Evolutionary conservation across 2,797 vertebrate genomes (phyloP), one percentile per base, ranked within the genome.

Genomic region (Cossypha caffra): DNA sequence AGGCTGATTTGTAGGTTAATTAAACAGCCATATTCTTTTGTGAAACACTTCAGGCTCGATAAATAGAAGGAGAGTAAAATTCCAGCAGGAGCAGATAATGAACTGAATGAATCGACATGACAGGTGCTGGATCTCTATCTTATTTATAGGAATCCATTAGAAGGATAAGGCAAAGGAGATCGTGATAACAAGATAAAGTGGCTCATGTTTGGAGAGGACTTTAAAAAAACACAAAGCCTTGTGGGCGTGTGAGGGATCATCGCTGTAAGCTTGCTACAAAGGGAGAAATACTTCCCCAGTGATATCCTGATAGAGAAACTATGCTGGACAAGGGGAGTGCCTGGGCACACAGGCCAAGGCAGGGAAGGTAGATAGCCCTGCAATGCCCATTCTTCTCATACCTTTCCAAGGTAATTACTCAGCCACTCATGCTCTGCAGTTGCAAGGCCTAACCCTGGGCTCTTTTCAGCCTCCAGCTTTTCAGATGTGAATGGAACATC

Each of bases 71-170:
- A 88, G 88, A 89, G 68, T 40, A 91, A 51, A 96, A 96, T 95
- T 96, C 95, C 91, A 93, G 87, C 76, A 93, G 92, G 51, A 92
- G 55, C 51, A 83, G 89, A 96, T 96, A 96, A 95, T n/a, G 2
- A 80, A 89, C 29, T 31, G 77, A 95, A 86, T 88, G 91, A 94
- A 95, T 88, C 17, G n/a, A 88, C 79, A 18, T 59, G 82, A 95
- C 89, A 95, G 66, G 69, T 58, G 1, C 67, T 78, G 94, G 87
- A 75, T 93, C 55, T 58, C 79, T 94, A 95, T 96, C 91, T 96
- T 93, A 94, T 90, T 96, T 96, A 94, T 75, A 86, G 92, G 89
- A 93, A 92, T 93, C 93, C 89, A 95, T 96, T 94, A 93, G 82
- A 54, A 86, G 78, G 84, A 83, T 90, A 97, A 95, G 61, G 61